Evolutionary conservation across 2,888 invertebrate genomes (phyloP).

Genomic region (Emmelina monodactyla): DNA sequence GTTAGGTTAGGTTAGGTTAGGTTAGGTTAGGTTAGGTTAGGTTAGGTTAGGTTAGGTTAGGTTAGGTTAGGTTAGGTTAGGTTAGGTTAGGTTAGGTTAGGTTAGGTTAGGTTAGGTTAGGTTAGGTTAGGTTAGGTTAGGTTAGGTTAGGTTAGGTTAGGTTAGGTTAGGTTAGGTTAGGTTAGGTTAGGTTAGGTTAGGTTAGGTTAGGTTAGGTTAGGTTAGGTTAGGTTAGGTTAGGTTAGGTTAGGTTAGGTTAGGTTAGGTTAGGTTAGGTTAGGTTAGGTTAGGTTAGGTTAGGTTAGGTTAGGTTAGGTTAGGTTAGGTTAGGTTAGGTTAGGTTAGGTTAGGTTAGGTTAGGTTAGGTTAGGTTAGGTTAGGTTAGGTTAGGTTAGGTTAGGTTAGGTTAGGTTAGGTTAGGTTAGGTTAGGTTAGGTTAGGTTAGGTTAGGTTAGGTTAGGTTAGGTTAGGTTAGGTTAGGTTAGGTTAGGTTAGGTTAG

Average conservation of each 20-base stretch:
- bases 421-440: conserved; percentile 18
- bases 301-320: conserved; percentile 15
- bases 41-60: conserved; percentile 13
- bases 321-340: conserved; percentile 14
- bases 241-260: conserved; percentile 11
- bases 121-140: conserved; percentile 13
- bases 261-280: conserved; percentile 5
- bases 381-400: conserved; percentile 19
- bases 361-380: conserved; percentile 21
- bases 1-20: conserved; percentile 18
- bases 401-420: conserved; percentile 14
- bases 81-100: conserved; percentile 1
- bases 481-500: conserved; percentile 15
- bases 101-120: conserved; percentile 15
- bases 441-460: conserved; percentile 19
- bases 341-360: conserved; percentile 16
- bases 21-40: conserved; percentile 19
- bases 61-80: conserved; percentile 6
- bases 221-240: conserved; percentile 12
- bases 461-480: conserved; percentile 16
- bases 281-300: conserved; percentile 14
- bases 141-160: conserved; percentile 4
- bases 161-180: conserved; percentile 1
- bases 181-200: conserved; percentile 11
- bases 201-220: conserved; percentile 12